Conservation (phyloP, 2,797 vertebrate genomes). For the Oreonectes daqikongensis region DNA sequence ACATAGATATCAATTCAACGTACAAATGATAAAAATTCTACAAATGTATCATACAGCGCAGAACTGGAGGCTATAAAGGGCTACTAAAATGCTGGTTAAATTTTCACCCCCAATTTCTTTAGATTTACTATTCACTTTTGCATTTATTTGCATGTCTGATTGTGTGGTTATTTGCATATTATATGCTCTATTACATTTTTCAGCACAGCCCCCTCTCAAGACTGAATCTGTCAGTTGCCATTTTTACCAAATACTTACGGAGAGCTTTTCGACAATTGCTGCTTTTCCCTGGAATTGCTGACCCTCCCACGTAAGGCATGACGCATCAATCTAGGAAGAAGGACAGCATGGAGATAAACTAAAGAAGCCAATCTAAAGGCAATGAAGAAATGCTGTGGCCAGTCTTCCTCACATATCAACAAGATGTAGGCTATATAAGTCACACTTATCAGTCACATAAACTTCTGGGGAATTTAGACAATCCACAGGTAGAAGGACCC, state of each 20-base stretch:
- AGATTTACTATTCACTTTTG: not conserved
- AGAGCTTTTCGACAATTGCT: conserved; percentile 95
- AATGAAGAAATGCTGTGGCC: not conserved
- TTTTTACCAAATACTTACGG: conserved; percentile 80
- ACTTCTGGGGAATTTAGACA: not conserved
- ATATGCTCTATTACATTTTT: too few species aligned
- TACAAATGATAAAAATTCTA: not conserved
- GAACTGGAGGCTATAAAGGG: not conserved
- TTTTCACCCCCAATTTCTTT: not conserved
- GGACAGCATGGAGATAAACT: conserved; percentile 25
- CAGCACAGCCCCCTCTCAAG: not conserved
- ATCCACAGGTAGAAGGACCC: not conserved
- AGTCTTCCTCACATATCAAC: not conserved
- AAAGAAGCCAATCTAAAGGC: not conserved
- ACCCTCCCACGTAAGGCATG: conserved; percentile 99
- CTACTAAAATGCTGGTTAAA: not conserved
- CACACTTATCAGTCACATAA: not conserved
- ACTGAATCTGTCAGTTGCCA: not conserved
- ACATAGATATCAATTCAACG: not conserved
- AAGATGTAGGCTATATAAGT: not conserved
- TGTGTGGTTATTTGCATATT: not conserved
- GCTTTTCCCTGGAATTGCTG: conserved; percentile 96
- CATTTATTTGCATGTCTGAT: not conserved
- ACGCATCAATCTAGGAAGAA: conserved; percentile 86
- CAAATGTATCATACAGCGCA: not conserved